Conservation (phyloP, 2,797 vertebrate genomes). For the Microctenopoma stevenorrisi region DNA sequence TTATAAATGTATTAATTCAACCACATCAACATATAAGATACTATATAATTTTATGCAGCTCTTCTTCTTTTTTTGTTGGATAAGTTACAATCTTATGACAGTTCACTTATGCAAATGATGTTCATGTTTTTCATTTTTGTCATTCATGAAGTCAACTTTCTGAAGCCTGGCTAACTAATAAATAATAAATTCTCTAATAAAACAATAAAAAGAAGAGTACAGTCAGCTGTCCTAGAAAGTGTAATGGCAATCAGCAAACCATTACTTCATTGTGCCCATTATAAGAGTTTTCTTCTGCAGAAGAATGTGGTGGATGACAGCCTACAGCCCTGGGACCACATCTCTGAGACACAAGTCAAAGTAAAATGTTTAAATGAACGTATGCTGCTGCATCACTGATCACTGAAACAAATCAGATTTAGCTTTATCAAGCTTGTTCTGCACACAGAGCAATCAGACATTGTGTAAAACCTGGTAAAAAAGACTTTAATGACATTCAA, state of each 20-base stretch:
- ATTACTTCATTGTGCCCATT: conserved; percentile 66
- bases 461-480: conserved; percentile 57
- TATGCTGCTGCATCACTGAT: conserved; percentile 77
- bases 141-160: neutral
- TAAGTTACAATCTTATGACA: neutral
- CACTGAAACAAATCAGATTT: conserved; percentile 78
- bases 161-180: conserved; percentile 6
- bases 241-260: conserved; percentile 34
- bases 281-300: conserved; percentile 57
- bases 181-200: conserved; percentile 2
- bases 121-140: neutral
- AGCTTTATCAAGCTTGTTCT: conserved; percentile 59
- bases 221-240: conserved; percentile 17
- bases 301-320: conserved; percentile 54
- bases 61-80: too few species aligned
- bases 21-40: too few species aligned
- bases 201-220: conserved; percentile 13
- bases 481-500: conserved; percentile 31
- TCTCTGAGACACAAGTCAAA: conserved; percentile 68
- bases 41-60: too few species aligned
- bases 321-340: conserved; percentile 66
- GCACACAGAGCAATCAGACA: conserved; percentile 52
- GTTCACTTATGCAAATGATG: too few species aligned
- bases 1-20: too few species aligned
- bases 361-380: conserved; percentile 84